These are phyloP conservation scores for Lepidocyrtinus sp. DNA, from an alignment of 2,888 invertebrate genomes.

Conservation along the genomic window DNA sequence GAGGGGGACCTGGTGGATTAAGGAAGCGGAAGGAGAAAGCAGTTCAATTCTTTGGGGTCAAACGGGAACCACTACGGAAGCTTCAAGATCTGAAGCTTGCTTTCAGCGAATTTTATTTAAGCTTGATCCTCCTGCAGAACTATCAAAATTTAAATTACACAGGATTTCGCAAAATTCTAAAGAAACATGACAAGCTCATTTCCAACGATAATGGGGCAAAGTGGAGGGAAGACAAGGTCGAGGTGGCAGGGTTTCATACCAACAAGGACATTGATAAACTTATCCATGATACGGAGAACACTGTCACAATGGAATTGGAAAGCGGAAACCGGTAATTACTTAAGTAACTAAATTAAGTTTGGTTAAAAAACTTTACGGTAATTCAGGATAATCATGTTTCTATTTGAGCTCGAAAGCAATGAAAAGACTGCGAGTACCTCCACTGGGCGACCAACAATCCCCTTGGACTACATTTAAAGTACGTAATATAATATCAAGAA, in stretches of 20 bases:
- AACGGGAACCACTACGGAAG: conserved; percentile 81
- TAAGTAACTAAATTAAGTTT: not conserved
- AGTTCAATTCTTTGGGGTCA: conserved; percentile 72
- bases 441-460: conserved; percentile 93
- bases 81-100: conserved; percentile 95
- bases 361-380: too few relatives aligned
- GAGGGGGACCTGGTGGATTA: conserved; percentile 71
- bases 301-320: conserved; percentile 89
- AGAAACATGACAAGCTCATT: conserved; percentile 98
- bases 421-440: conserved; percentile 97
- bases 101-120: conserved; percentile 98
- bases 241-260: conserved; percentile 93
- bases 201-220: conserved; percentile 88
- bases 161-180: conserved; percentile 98
- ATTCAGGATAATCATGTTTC: not conserved
- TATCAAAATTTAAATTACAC: conserved; percentile 99
- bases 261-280: conserved; percentile 97
- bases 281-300: conserved; percentile 93
- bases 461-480: conserved; percentile 97
- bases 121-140: conserved; percentile 96
- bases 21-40: conserved; percentile 68
- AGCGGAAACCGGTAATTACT: conserved; percentile 83
- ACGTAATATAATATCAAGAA: not conserved
- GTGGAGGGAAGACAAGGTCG: conserved; percentile 94
- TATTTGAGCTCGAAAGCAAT: conserved; percentile 74